phyloP scores from a whole-genome alignment of 2,888 invertebrate genomes.

The Allacma fusca region DNA sequence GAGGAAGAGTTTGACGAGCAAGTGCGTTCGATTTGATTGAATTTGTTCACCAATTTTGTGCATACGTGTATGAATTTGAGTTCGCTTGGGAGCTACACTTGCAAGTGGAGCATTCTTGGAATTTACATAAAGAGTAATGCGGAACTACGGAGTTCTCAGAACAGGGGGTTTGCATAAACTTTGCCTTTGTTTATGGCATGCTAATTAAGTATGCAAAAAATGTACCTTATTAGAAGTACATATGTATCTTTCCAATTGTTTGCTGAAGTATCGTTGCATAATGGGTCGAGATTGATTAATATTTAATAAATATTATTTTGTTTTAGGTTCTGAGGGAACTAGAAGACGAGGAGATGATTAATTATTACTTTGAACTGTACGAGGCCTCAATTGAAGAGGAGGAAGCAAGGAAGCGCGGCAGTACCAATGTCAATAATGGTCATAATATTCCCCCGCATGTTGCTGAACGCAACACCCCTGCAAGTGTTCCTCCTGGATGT shows the following conservation, averaged over 20 bases:
- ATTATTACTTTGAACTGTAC: conserved; percentile 75
- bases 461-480: conserved; percentile 18
- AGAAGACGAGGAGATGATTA: conserved; percentile 87
- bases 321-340: conserved; percentile 80
- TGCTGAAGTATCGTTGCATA: neutral
- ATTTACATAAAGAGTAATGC: too few species aligned
- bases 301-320: neutral
- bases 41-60: neutral
- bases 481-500: conserved; percentile 37
- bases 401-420: conserved; percentile 42
- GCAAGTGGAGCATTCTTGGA: too few species aligned
- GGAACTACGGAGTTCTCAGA: too few species aligned
- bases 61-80: too few species aligned
- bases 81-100: too few species aligned
- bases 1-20: conserved; percentile 92
- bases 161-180: too few species aligned
- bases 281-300: too few species aligned
- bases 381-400: conserved; percentile 72
- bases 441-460: conserved; percentile 21
- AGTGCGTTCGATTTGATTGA: conserved; percentile 66
- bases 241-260: too few species aligned
- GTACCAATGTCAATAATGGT: conserved; percentile 10
- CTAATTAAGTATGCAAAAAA: too few species aligned
- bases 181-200: too few species aligned
- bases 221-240: too few species aligned